Evolutionary conservation across 2,797 vertebrate genomes (phyloP).

Genomic region (Remorina albescens): DNA sequence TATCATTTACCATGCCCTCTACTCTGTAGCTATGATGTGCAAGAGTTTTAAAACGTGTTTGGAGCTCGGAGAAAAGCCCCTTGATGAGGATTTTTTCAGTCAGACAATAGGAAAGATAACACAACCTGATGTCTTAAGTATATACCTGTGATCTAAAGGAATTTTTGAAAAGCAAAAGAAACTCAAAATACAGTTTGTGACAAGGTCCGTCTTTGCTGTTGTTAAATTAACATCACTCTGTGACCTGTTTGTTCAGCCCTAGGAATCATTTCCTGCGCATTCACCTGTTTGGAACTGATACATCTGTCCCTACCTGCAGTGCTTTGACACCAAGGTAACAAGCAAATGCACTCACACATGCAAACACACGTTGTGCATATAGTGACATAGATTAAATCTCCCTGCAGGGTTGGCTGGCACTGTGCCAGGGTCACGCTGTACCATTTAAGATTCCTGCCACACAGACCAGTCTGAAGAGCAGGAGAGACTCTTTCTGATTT

Average conservation of each 20-base stretch:
- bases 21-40: slow-evolving; percentile 39
- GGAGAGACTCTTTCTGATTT: no score
- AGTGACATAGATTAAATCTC: slow-evolving; percentile 63
- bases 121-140: slow-evolving; percentile 7
- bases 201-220: slow-evolving; percentile 10
- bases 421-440: slow-evolving; percentile 58
- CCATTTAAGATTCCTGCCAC: slow-evolving; percentile 59
- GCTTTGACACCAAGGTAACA: slow-evolving; percentile 84
- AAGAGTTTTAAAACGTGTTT: slow-evolving; percentile 39
- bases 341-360: slow-evolving; percentile 9
- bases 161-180: slow-evolving; percentile 2
- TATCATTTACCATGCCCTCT: slow-evolving; percentile 46
- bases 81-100: slow-evolving; percentile 36
- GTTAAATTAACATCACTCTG: slow-evolving; percentile 45
- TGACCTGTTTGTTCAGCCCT: slow-evolving; percentile 60
- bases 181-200: neutral
- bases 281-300: slow-evolving; percentile 93
- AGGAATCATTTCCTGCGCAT: slow-evolving; percentile 96
- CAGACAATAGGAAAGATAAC: slow-evolving; percentile 9
- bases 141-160: slow-evolving; percentile 1
- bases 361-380: slow-evolving; percentile 25
- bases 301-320: slow-evolving; percentile 95
- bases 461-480: slow-evolving; percentile 36
- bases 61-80: slow-evolving; percentile 34
- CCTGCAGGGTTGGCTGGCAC: slow-evolving; percentile 57